These are phyloP conservation scores for Holacanthella duospinosa DNA, from an alignment of 2,888 invertebrate species.

Conservation along the genomic window DNA sequence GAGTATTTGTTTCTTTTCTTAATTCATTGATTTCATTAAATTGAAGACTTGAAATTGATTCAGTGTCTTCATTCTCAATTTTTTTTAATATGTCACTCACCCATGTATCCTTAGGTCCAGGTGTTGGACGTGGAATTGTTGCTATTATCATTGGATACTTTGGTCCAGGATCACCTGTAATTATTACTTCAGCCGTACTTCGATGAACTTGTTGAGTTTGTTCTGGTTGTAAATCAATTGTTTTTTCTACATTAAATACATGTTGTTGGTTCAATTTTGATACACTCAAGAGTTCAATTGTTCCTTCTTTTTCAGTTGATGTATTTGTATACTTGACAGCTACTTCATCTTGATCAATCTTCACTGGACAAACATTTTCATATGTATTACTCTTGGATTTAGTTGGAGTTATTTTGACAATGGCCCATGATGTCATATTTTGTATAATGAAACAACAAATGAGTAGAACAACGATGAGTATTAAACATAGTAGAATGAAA, in stretches of 20 bases:
- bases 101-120: neutral
- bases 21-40: neutral
- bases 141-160: too few relatives aligned
- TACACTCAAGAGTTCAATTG: neutral
- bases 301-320: neutral
- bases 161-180: neutral
- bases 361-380: neutral
- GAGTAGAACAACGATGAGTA: neutral
- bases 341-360: neutral
- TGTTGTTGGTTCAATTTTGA: neutral
- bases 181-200: neutral
- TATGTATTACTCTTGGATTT: neutral
- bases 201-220: neutral
- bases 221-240: neutral
- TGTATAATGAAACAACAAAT: neutral
- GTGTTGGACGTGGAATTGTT: neutral
- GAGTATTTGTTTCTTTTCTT: neutral
- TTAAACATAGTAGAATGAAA: neutral
- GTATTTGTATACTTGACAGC: neutral
- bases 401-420: neutral
- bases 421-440: neutral
- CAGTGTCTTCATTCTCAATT: neutral
- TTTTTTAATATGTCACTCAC: neutral
- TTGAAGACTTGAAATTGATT: neutral
- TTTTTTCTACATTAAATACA: neutral